Base-by-base conservation (phyloP, 1,140 invertebrate genomes). In the Ptiloglossa arizonensis region DNA sequence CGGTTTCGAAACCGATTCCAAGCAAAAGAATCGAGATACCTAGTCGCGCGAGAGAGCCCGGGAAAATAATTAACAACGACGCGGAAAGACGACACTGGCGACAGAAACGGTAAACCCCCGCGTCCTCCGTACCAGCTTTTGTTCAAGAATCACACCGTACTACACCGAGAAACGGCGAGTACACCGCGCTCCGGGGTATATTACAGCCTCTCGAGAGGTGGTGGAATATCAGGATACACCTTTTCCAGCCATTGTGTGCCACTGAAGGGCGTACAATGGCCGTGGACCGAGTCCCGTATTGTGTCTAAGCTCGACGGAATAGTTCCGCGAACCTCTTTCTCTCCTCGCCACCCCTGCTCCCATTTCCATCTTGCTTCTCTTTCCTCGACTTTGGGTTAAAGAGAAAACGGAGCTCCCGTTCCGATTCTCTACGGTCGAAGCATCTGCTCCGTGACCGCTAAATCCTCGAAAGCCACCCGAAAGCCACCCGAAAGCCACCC, bases 191-290 rank as follows among this genome's bases (percentile, higher is more conserved):
- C 46, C 50, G 69, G 77, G 69, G 73, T 85, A 88, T 77, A 86
- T 88, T 87, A 87, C 79, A 74, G 73, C 41, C 64, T 85, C 67
- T 52, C 50, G 79, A 82, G 85, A 89, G 83, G 82, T 87, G 89
- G 88, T 74, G 87, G 87, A 87, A 89, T 90, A 90, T 89, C 88
- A 91, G 87, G 88, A 85, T 90, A 89, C 89, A 90, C 89, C 88
- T 91, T 90, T 89, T 89, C 83, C 86, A 86, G 86, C 81, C 85
- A 90, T 87, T 87, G 87, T 89, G 79, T 80, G 79, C 70, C 79
- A 81, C 77, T 77, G 75, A 81, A 84, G 83, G 74, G 80, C 79
- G 79, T 80, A 86, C 87, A 86, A 87, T 86, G 79, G 87, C 86
- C 81, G 79, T 83, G 85, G 85, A 89, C 83, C 83, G 87, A 89